Evolutionary conservation across 2,113 vertebrate species (phyloP).

Genomic region (Noturus placidus): DNA sequence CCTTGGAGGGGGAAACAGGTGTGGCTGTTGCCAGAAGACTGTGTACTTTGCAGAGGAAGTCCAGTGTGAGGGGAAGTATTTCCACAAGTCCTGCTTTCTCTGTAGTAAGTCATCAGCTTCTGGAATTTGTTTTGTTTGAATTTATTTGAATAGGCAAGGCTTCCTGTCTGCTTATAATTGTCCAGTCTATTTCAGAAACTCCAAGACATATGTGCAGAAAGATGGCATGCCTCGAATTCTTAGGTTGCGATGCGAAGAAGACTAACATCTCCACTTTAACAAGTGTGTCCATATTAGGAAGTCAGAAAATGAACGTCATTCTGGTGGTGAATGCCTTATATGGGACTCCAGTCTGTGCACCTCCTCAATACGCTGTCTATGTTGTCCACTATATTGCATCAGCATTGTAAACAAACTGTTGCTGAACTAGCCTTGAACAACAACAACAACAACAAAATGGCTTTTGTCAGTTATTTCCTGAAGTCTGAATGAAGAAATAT

Average conservation of each 20-base stretch:
- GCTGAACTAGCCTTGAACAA: not conserved
- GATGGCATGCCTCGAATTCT: slow-evolving; percentile 14
- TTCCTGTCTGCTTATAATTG: not conserved
- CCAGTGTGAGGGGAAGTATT: slow-evolving; percentile 91
- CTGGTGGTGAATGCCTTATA: slow-evolving; percentile 43
- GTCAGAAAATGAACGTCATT: slow-evolving; percentile 26
- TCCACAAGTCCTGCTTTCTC: slow-evolving; percentile 93
- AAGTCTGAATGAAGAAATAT: not conserved
- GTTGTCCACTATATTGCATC: not conserved
- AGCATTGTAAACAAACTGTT: not conserved
- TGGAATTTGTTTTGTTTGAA: no score
- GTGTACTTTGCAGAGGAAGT: slow-evolving; percentile 96
- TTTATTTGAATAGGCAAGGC: not conserved
- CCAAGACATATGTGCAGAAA: not conserved
- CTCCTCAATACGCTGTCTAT: not conserved
- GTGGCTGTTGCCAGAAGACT: slow-evolving; percentile 83
- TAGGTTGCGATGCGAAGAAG: not conserved
- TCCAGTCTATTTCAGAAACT: slow-evolving; percentile 16
- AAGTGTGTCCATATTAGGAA: slow-evolving; percentile 42
- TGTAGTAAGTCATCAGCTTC: slow-evolving; percentile 84
- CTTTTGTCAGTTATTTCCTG: not conserved
- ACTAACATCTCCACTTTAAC: slow-evolving; percentile 11
- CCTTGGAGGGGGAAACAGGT: slow-evolving; percentile 90
- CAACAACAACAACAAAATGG: not conserved
- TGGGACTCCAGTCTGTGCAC: slow-evolving; percentile 25